Conservation (phyloP, 1,140 invertebrate genomes). For the Coenobita brevimanus region DNA sequence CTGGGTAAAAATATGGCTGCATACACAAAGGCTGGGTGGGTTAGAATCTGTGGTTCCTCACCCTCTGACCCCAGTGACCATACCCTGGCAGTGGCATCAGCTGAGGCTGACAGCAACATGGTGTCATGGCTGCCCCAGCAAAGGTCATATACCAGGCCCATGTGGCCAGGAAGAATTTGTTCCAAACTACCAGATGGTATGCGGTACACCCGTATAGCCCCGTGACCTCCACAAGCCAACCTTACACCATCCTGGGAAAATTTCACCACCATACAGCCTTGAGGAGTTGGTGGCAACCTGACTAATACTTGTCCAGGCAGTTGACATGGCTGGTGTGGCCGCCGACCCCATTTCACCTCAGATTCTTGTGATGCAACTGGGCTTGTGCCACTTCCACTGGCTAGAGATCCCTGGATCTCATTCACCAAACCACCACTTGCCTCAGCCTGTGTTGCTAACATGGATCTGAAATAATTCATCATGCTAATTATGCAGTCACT, state of each 20-base stretch:
- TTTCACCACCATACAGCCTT: conserved; percentile 51
- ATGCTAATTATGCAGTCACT: too few species aligned
- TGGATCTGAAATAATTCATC: conserved; percentile 43
- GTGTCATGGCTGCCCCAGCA: conserved; percentile 44
- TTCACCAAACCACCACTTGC: not conserved
- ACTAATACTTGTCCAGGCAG: conserved; percentile 32
- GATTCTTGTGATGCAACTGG: not conserved
- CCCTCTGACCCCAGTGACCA: conserved; percentile 21
- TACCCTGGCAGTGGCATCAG: conserved; percentile 49
- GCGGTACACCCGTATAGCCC: conserved; percentile 41
- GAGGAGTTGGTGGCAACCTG: conserved; percentile 28
- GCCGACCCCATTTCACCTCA: conserved; percentile 31
- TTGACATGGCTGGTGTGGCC: conserved; percentile 47
- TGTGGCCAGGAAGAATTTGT: conserved; percentile 26
- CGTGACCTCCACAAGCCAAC: conserved; percentile 51
- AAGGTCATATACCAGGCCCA: conserved; percentile 61
- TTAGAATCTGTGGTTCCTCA: conserved; percentile 9
- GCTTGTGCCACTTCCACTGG: not conserved
- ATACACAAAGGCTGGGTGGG: conserved; percentile 55
- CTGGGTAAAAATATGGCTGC: conserved; percentile 41
- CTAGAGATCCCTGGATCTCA: not conserved
- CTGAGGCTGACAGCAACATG: conserved; percentile 46
- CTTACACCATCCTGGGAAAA: conserved; percentile 61
- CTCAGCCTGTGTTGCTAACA: conserved; percentile 55
- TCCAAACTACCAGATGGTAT: conserved; percentile 26